These are phyloP conservation scores for Heterotilapia buettikoferi DNA, from an alignment of 2,113 vertebrate genomes.

Conservation along the genomic window DNA sequence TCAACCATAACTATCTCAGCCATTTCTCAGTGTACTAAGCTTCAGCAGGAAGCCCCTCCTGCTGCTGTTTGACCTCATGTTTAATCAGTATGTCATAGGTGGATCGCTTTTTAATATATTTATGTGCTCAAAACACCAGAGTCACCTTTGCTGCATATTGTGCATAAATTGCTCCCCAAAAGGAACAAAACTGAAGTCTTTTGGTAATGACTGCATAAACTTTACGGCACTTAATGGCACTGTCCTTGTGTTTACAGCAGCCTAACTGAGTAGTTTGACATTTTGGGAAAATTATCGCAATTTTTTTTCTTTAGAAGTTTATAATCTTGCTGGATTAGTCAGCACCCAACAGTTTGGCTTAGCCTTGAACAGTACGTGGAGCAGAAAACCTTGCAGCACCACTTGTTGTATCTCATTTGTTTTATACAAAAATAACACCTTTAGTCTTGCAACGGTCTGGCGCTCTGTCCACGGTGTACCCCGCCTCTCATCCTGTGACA, in stretches of 20 bases:
- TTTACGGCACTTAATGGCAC: neutral
- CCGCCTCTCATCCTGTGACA: neutral
- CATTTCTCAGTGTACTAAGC: neutral
- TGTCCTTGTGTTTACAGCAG: neutral
- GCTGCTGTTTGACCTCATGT: slow-evolving; percentile 6
- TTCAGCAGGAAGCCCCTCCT: neutral
- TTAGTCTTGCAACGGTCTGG: neutral
- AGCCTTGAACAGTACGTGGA: neutral
- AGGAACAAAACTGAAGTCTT: neutral
- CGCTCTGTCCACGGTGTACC: neutral
- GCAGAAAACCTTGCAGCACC: neutral
- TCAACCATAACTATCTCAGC: slow-evolving; percentile 1
- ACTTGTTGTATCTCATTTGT: neutral
- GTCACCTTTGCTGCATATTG: slow-evolving; percentile 3
- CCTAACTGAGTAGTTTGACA: neutral
- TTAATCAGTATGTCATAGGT: neutral
- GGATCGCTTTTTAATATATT: neutral
- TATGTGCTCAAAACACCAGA: neutral
- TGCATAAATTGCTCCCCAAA: neutral
- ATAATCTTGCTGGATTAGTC: neutral
- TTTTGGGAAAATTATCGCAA: neutral
- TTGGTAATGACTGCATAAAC: slow-evolving; percentile 38
- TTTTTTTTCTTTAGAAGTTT: neutral
- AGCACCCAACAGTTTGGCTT: neutral
- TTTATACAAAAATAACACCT: neutral